phyloP scores from a whole-genome alignment of 2,888 invertebrate genomes.

The Alsophila aescularia region DNA sequence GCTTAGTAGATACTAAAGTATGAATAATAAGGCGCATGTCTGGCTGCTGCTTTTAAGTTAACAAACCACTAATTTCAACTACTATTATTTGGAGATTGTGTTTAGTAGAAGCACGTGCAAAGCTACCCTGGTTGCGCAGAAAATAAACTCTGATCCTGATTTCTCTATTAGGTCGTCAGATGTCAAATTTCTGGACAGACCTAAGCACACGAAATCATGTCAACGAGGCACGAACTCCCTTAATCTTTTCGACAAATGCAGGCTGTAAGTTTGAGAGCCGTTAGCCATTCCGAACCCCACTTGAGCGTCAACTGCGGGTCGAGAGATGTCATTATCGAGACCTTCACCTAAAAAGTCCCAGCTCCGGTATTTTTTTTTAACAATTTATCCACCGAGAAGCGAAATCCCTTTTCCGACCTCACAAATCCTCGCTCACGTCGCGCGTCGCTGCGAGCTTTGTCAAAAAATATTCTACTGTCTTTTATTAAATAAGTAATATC shows the following conservation, averaged over 20 bases:
- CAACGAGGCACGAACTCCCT: slow-evolving; percentile 33
- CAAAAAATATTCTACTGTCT: slow-evolving; percentile 44
- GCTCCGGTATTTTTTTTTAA: slow-evolving; percentile 53
- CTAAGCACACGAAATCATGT: slow-evolving; percentile 30
- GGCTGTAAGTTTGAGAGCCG: slow-evolving; percentile 36
- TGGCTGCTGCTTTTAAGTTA: slow-evolving; percentile 1
- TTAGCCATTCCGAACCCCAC: slow-evolving; percentile 41
- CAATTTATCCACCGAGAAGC: slow-evolving; percentile 55
- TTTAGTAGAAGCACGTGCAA: no score
- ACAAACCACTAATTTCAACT: not conserved
- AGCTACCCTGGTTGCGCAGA: no score
- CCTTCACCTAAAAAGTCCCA: slow-evolving; percentile 52
- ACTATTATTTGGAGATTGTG: no score
- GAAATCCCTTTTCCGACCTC: slow-evolving; percentile 57
- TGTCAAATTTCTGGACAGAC: slow-evolving; percentile 4
- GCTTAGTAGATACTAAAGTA: slow-evolving; percentile 18
- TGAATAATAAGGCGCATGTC: slow-evolving; percentile 5
- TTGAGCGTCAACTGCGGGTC: slow-evolving; percentile 51
- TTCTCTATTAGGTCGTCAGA: not conserved
- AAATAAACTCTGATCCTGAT: no score
- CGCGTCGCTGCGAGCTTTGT: slow-evolving; percentile 44
- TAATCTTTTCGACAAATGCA: slow-evolving; percentile 33
- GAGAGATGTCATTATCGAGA: slow-evolving; percentile 63
- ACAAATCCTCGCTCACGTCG: slow-evolving; percentile 50
- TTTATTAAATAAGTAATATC: slow-evolving; percentile 40